Evolutionary conservation across 2,797 vertebrate genomes (phyloP), one percentile per base, ranked within the genome.

Genomic region (Danio tinwini): DNA sequence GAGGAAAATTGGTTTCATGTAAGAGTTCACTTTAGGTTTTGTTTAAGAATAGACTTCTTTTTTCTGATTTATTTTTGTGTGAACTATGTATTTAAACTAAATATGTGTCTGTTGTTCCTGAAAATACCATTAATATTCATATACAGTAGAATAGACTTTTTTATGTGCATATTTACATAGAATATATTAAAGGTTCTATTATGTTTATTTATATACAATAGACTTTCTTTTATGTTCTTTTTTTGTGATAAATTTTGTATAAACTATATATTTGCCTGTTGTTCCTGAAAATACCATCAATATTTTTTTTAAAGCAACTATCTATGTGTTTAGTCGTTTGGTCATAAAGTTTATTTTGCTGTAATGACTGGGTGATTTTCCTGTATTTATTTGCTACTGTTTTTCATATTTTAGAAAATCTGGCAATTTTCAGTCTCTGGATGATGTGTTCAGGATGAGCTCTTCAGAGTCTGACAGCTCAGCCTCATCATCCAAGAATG

Each of bases 371-470:
- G 7, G 10, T 21, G n/a, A 55, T 17, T 50, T 78, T 17, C 53
- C 12, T 53, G 78, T 16, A 70, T 71, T 5, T 79, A 7, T 78
- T 14, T 61, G 10, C 49, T 17, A 62, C 14, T 4, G 2, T 75
- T 17, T 13, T 69, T 5, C 83, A 16, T 13, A 55, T 80, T 75
- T 1, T 90, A 93, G 92, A 63, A n/a, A 2, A 16, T 87, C 84
- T 84, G 88, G 75, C 13, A 90, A 90, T 85, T 92, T 93, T 50
- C 87, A 91, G 76, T 97, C 97, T 1, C 86, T 91, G 14, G 92
- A 94, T 21, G 94, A 97, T 17, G 76, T 98, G 72, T 91, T 92
- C 55, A 88, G 58, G 16, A 71, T 93, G 12, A 90, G 87, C 81
- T 92, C 92, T 0, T 91, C 93, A 7, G 88, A 90, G 9, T 90